Evolutionary conservation across 2,797 vertebrate genomes (phyloP).

Genomic region (Sebastes itinus): DNA sequence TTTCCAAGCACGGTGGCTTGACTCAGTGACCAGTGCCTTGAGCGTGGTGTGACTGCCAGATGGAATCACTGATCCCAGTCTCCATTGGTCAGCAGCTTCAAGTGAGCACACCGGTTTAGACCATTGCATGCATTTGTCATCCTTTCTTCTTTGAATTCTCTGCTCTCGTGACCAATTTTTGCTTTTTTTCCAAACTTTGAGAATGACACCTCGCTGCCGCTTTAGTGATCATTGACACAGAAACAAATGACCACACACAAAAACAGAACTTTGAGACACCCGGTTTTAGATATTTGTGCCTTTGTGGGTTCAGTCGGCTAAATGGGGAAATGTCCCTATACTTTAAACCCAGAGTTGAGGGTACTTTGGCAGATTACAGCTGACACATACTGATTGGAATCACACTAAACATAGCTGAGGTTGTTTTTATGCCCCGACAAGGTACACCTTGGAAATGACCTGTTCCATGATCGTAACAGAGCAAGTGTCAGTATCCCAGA

Average conservation of each 20-base stretch:
- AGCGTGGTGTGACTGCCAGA: not conserved
- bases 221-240: not conserved
- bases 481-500: not conserved
- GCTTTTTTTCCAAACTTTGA: not conserved
- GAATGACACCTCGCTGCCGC: not conserved
- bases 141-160: not conserved
- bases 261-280: not conserved
- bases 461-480: fast-evolving
- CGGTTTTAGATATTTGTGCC: not conserved
- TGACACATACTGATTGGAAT: not conserved
- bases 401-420: not conserved
- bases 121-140: not conserved
- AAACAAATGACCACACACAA: not conserved
- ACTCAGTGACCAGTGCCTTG: not conserved
- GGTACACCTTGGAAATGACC: not conserved
- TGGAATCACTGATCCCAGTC: not conserved
- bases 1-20: not conserved
- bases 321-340: not conserved
- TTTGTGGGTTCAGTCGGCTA: not conserved
- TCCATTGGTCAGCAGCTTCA: not conserved
- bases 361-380: not conserved
- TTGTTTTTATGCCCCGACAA: not conserved
- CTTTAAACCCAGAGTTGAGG: not conserved
- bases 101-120: not conserved
- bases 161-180: not conserved